Base-by-base conservation (phyloP, 2,888 invertebrate species). In the Archips xylosteana region DNA sequence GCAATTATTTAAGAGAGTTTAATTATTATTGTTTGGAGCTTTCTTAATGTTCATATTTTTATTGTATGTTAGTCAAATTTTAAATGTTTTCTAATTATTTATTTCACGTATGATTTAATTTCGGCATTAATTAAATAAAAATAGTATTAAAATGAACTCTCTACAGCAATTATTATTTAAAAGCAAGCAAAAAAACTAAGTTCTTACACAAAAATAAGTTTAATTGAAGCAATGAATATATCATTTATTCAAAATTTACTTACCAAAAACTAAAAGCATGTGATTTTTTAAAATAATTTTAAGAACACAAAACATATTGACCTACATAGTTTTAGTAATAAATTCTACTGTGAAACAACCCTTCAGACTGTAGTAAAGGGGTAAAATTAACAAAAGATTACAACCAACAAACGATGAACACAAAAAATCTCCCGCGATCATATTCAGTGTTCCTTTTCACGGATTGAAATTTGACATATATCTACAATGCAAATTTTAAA, bases 401-500 rank as follows among this genome's bases (percentile, higher is more conserved):
- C 23, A 57, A 62, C 68, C 36, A 57, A 45, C 36, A 54, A 57
- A 42, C 34, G 23, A 45, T 36, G 10, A 6, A 32, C 71, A 32
- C 71, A 69, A 73, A 73, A 71, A 72, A 68, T 59, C 73, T 73
- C 73, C 63, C 63, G 73, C 63, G 54, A 51, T 49, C 57, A 9
- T 57, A 23, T 63, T 32, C 9, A 15, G 2, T 23, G 12, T 59
- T 73, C 63, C 73, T 39, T 69, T 73, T 32, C 32, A 73, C 73
- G 63, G 59, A 36, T 47, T 8, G n/a, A 9, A 42, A 4, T n/a
- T 69, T 73, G 73, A 73, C 73, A 15, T n/a, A 2, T n/a, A 2
- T 13, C 2, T 4, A 32, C 15, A 9, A 12, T 2, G 54, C 9
- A 59, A n/a, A 45, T 12, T 45, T 45, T 10, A 45, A 45, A 45